phyloP scores from a whole-genome alignment of 2,888 invertebrate genomes.

The Dorcus parallelipipedus region DNA sequence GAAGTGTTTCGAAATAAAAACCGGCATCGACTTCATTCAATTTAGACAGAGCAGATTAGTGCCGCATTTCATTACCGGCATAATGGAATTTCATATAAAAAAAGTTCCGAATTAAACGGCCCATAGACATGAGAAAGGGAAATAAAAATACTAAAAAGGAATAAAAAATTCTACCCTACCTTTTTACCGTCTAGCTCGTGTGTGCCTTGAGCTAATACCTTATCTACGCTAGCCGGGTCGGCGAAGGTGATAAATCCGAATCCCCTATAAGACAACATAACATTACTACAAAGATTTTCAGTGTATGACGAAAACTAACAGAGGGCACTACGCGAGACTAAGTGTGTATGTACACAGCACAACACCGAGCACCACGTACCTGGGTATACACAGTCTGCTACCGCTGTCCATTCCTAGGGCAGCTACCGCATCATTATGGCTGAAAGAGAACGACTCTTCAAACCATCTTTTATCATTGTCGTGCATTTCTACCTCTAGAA shows the following conservation, averaged over 20 bases:
- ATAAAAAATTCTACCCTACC: slow-evolving; percentile 61
- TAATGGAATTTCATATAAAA: slow-evolving; percentile 18
- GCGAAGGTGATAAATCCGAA: slow-evolving; percentile 99
- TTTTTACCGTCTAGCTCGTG: slow-evolving; percentile 99
- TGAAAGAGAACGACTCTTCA: slow-evolving; percentile 54
- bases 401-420: slow-evolving; percentile 52
- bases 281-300: slow-evolving; percentile 33
- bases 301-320: slow-evolving; percentile 26
- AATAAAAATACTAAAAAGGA: slow-evolving; percentile 21
- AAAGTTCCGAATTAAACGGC: slow-evolving; percentile 8
- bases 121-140: neutral
- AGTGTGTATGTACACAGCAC: slow-evolving; percentile 35
- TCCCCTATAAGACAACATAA: slow-evolving; percentile 72
- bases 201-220: slow-evolving; percentile 96
- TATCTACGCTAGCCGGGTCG: slow-evolving; percentile 97
- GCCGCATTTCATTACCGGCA: slow-evolving; percentile 8
- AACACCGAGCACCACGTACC: slow-evolving; percentile 50
- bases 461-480: slow-evolving; percentile 47
- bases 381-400: slow-evolving; percentile 54
- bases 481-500: slow-evolving; percentile 47
- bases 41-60: slow-evolving; percentile 15
- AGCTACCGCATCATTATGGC: slow-evolving; percentile 50
- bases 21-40: slow-evolving; percentile 14
- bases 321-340: slow-evolving; percentile 37
- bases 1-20: slow-evolving; percentile 14